phyloP scores from a whole-genome alignment of 2,888 invertebrate genomes.

The Merodon equestris region DNA sequence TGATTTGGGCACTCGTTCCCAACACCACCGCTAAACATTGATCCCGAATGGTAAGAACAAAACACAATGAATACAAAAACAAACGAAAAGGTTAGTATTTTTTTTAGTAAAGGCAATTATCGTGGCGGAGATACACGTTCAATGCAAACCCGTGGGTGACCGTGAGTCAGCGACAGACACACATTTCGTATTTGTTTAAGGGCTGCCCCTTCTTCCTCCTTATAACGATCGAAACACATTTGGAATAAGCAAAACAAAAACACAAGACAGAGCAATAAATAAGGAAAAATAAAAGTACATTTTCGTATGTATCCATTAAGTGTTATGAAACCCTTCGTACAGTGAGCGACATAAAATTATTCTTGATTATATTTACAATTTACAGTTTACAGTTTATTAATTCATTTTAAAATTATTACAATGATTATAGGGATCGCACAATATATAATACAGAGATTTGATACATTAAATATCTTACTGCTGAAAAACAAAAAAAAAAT shows the following conservation, averaged over 20 bases:
- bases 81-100: conserved; percentile 24
- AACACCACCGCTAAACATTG: conserved; percentile 25
- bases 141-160: conserved; percentile 36
- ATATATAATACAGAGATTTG: too few species aligned
- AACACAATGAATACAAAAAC: not conserved
- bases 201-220: conserved; percentile 23
- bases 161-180: conserved; percentile 23
- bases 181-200: conserved; percentile 33
- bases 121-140: not conserved
- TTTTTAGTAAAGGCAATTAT: not conserved
- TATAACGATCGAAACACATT: not conserved
- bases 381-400: too few species aligned
- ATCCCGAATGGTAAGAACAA: conserved; percentile 9
- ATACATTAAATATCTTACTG: too few species aligned
- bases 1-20: conserved; percentile 7
- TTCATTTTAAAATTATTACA: too few species aligned
- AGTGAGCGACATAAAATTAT: conserved; percentile 18
- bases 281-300: not conserved
- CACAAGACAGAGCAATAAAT: not conserved
- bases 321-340: conserved; percentile 16
- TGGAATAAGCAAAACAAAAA: not conserved
- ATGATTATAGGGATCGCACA: too few species aligned
- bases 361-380: not conserved
- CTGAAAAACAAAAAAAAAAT: too few species aligned
- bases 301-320: conserved; percentile 21